phyloP scores from a whole-genome alignment of 2,888 invertebrate species.

The Lissonota sp. region DNA sequence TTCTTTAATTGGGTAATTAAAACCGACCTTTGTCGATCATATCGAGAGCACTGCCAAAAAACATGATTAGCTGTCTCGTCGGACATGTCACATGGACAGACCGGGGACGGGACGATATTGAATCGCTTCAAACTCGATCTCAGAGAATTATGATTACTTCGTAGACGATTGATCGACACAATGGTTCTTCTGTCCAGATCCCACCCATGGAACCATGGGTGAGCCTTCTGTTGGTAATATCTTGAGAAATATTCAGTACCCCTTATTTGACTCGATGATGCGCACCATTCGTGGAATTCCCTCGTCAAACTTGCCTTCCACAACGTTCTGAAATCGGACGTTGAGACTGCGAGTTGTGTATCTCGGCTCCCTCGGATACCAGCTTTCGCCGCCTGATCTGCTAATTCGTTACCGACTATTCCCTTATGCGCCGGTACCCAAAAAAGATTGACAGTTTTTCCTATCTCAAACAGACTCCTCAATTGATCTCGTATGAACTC shows the following conservation, averaged over 20 bases:
- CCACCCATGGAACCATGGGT: slow-evolving; percentile 53
- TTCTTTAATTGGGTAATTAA: no score
- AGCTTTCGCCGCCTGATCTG: slow-evolving; percentile 42
- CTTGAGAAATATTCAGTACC: background rate
- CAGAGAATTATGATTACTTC: slow-evolving; percentile 31
- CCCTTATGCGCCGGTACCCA: slow-evolving; percentile 65
- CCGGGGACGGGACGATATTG: slow-evolving; percentile 17
- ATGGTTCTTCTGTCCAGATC: slow-evolving; percentile 25
- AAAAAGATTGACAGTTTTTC: slow-evolving; percentile 36
- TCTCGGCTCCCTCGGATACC: slow-evolving; percentile 11
- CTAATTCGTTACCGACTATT: slow-evolving; percentile 59
- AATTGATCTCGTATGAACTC: slow-evolving; percentile 3
- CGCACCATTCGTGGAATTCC: slow-evolving; percentile 6
- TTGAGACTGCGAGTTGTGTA: slow-evolving; percentile 5
- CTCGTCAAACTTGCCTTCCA: slow-evolving; percentile 15
- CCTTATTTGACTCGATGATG: background rate
- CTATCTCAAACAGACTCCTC: background rate
- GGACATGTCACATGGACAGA: slow-evolving; percentile 30
- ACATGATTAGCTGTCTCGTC: slow-evolving; percentile 50
- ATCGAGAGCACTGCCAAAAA: slow-evolving; percentile 43
- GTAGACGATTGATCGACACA: slow-evolving; percentile 32
- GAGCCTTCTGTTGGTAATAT: background rate
- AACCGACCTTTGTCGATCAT: slow-evolving; percentile 16
- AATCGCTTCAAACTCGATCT: slow-evolving; percentile 39
- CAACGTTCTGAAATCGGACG: slow-evolving; percentile 5